Base-by-base conservation (phyloP, 2,888 invertebrate genomes). In the Phalangium opilio region DNA sequence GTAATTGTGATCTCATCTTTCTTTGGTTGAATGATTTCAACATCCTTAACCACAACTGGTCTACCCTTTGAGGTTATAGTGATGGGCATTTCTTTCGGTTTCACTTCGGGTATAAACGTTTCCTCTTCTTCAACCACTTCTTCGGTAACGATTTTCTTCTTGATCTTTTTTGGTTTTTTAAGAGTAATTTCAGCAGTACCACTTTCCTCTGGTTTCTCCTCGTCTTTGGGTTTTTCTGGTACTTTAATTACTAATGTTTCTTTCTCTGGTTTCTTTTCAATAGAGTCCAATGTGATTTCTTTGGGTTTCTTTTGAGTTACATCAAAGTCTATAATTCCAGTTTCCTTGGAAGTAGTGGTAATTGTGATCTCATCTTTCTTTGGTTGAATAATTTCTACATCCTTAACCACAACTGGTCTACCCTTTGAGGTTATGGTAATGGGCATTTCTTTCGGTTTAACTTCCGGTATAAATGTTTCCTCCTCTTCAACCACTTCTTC, bases 201-300 rank as follows among this genome's bases (percentile, higher is more conserved):
- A 4, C 5, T 27, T 27, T 27, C 27, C 8, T 27, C 27, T 8
- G 4, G 27, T 27, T 27, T 27, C 4, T 27, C 27, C 27, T 43
- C 46, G 17, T 42, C 42, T 20, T 46, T 39, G 15, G 34, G 12
- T 11, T 12, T 27, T 4, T 27, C 33, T 11, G 41, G 32, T 10
- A 14, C 32, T 45, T 41, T 27, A 17, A 33, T 27, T 7, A 41
- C 46, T 8, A 41, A 33, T 33, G 41, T 33, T 41, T 8, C 17
- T 18, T 19, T 21, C n/a, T 47, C 48, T 4, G 48, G 47, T 48
- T 48, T 48, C 20, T 49, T 11, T 27, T 34, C 38, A 18, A 42
- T 19, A 18, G 10, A 15, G 3, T 32, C 42, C n/a, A 42, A 11
- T 3, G 33, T 32, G 2, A 42, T 21, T 19, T 42, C 38, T 18